Conservation (phyloP, 1,140 invertebrate species). For the Drosophila lacteicornis region DNA sequence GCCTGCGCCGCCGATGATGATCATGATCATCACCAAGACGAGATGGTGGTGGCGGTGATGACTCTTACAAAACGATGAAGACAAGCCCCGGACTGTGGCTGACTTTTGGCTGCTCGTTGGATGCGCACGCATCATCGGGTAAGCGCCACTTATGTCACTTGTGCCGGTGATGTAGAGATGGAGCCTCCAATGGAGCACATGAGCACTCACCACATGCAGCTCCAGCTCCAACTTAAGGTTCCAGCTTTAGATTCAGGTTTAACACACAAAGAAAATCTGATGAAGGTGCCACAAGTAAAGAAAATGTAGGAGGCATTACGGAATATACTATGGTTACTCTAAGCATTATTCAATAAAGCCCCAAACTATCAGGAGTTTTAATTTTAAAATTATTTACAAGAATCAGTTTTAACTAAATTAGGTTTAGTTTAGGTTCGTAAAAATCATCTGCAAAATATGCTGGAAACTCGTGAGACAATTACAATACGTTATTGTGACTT, state of each 20-base stretch:
- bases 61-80: slow-evolving; percentile 75
- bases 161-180: slow-evolving; percentile 82
- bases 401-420: not conserved
- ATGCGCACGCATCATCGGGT: slow-evolving; percentile 82
- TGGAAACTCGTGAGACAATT: not conserved
- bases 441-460: not conserved
- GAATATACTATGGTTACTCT: fast-evolving
- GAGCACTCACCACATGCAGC: slow-evolving; percentile 60
- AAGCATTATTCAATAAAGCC: not conserved
- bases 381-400: not conserved
- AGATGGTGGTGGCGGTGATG: slow-evolving; percentile 35
- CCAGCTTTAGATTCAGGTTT: slow-evolving; percentile 25
- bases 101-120: slow-evolving; percentile 68
- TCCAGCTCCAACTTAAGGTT: slow-evolving; percentile 52
- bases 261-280: slow-evolving; percentile 7
- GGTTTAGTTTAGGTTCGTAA: not conserved
- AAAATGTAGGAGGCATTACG: too few relatives aligned
- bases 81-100: slow-evolving; percentile 46
- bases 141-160: slow-evolving; percentile 85
- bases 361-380: too few relatives aligned
- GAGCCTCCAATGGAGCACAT: slow-evolving; percentile 54
- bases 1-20: slow-evolving; percentile 3
- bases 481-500: not conserved
- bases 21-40: slow-evolving; percentile 1
- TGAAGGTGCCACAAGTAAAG: not conserved